Conservation (phyloP, 92 coral and sea anemone species). For the Metridium senile region DNA sequence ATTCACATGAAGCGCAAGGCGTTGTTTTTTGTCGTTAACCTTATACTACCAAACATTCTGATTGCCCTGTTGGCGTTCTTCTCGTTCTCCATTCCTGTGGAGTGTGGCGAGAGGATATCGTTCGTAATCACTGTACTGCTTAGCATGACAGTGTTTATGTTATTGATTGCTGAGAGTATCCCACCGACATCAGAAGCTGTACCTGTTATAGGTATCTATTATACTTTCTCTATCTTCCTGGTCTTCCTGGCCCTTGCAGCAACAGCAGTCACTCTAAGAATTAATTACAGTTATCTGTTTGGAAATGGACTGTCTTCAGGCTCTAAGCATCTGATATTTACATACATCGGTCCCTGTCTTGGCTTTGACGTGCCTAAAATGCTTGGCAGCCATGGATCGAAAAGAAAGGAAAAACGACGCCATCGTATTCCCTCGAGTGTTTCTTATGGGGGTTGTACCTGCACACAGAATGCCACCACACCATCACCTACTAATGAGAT, state of each 20-base stretch:
- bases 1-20: constrained; percentile 55
- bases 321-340: constrained; percentile 32
- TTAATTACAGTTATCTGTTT: constrained; percentile 59
- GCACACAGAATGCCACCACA: too few relatives aligned
- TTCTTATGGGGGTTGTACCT: not conserved
- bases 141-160: constrained; percentile 65
- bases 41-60: constrained; percentile 55
- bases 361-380: constrained; percentile 26
- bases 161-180: constrained; percentile 60
- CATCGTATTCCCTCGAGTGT: constrained; percentile 3
- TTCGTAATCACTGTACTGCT: constrained; percentile 63
- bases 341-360: constrained; percentile 58
- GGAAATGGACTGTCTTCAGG: constrained; percentile 35
- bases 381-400: not conserved
- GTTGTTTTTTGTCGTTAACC: constrained; percentile 53
- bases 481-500: constrained; percentile 3
- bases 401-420: not conserved
- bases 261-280: constrained; percentile 50
- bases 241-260: constrained; percentile 63
- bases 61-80: constrained; percentile 62
- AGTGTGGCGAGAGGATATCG: constrained; percentile 64
- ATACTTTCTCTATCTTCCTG: constrained; percentile 55
- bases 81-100: constrained; percentile 67
- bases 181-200: constrained; percentile 71
- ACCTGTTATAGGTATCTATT: constrained; percentile 56